These are phyloP conservation scores for Drosophila pallidifrons DNA, from an alignment of 1,140 invertebrate species.

Conservation along the genomic window DNA sequence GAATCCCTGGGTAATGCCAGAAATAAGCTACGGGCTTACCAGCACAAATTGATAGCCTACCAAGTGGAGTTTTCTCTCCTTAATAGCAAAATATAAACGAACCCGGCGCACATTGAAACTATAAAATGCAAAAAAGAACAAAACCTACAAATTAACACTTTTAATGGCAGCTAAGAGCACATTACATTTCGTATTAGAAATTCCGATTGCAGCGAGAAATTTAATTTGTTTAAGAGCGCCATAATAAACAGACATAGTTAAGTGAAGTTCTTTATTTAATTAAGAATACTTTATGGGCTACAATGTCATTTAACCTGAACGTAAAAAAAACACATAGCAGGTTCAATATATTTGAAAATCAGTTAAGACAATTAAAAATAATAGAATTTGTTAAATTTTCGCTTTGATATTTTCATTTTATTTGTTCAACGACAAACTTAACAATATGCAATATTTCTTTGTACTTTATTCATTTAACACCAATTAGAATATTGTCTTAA, in stretches of 20 bases:
- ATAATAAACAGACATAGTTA: no score
- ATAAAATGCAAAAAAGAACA: constrained; percentile 3
- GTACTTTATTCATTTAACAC: not conserved
- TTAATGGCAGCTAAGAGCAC: constrained; percentile 43
- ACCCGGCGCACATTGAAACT: constrained; percentile 24
- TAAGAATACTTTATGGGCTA: no score
- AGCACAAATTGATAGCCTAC: constrained; percentile 44
- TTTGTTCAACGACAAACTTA: no score
- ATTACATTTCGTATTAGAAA: constrained; percentile 6
- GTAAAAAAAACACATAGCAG: no score
- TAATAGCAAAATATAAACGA: constrained; percentile 55
- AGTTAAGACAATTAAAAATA: no score
- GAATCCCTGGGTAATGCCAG: constrained; percentile 25
- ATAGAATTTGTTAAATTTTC: no score
- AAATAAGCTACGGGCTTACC: constrained; percentile 37
- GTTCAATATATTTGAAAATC: no score
- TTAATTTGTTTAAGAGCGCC: no score
- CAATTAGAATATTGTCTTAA: not conserved
- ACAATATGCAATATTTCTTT: not conserved
- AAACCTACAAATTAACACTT: constrained; percentile 13
- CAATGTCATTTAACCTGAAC: no score
- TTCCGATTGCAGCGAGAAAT: constrained; percentile 18
- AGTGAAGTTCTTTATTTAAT: no score
- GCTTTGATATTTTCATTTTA: not conserved
- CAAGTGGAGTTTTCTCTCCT: not conserved